Evolutionary conservation across 2,888 invertebrate species (phyloP), one percentile per base, ranked within the genome.

Genomic region (Hoplodrina blanda): DNA sequence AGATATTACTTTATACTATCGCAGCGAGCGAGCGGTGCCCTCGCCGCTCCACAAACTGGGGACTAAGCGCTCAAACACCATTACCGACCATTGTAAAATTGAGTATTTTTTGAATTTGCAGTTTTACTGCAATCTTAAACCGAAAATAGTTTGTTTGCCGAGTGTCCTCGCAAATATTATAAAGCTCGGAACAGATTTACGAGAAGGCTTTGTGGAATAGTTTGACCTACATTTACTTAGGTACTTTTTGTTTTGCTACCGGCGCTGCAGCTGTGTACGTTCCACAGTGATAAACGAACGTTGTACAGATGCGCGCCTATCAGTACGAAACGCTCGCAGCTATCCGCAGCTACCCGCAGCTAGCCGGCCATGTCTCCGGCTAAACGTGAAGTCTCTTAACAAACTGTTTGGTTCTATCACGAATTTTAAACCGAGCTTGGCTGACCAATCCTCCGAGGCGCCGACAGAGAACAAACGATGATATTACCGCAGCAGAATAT

Each of bases 341-440:
- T 11, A 5, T 11, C 8, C 8, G 19, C 20, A 46, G 44, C n/a
- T 33, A 25, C 41, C 10, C 37, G 30, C 56, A 52, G 49, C 20
- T n/a, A 53, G 46, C n/a, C 53, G 46, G 20, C 7, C 44, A 46
- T 53, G 44, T 57, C 49, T 59, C 52, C 7, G 33, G 66, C 52
- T 62, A 44, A 69, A 60, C 65, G 56, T 49, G 57, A 72, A 66
- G 62, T 67, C 59, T 69, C 52, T 63, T 49, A 69, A 56, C 84
- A 50, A 70, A 66, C 80, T 68, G 73, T 67, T 66, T 61, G 62
- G 55, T 64, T 65, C 62, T 65, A 67, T 72, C 61, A 69, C 71
- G 65, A 56, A 81, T 62, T 64, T 67, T 76, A 70, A 76, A 83
- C 83, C 66, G 80, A 80, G 80, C 65, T 66, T 54, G 59, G 50